Evolutionary conservation across 2,113 vertebrate genomes (phyloP), one percentile per base, ranked within the genome.

Genomic region (Morone chrysops): DNA sequence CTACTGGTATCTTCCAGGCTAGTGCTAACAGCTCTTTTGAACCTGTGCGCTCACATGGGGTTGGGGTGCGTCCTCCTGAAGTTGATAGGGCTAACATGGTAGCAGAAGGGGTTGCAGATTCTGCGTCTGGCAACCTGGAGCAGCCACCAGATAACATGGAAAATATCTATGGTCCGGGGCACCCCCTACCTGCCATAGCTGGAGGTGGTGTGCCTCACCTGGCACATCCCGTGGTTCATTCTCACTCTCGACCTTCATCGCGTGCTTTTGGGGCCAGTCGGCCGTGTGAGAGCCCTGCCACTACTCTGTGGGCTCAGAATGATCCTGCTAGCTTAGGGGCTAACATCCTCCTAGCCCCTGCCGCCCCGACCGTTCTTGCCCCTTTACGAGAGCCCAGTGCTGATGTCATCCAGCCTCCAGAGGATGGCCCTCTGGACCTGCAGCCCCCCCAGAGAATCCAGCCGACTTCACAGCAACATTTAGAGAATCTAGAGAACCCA

Each of bases 1-100:
- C 98, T 4, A 98, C 95, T 0, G 98, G 98, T 17, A 87, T 96
- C 4, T 99, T 99, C 83, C 98, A 99, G 86, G 96, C 98, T 16
- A 99, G 98, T 76, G 97, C 96, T 40, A 99, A 99, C 84, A 99
- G 97, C 83, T 99, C 97, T 14, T 99, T 99, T 53, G 98, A 99
- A 82, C 98, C 98, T 0, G 98, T 99, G 60, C 96, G 96, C 20
- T 96, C 97, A 2, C 97, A 98, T 5, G 87, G 95, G 0, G 92
- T 97, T 10, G 97, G 97, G 3, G 91, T 98, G 31, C 97, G 96
- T 78, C 95, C 96, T 8, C 59, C 93, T 3, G 98, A 98, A 89
- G 93, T 96, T 0, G 97, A 99, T 80, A 95, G 95, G 17, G 97
- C 98, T 3, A 97, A 97, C 60, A 85, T 99, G 95, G 96, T 97